Evolutionary conservation across 2,888 invertebrate genomes (phyloP), one percentile per base, ranked within the genome.

Genomic region (Rhogogaster chlorosoma): DNA sequence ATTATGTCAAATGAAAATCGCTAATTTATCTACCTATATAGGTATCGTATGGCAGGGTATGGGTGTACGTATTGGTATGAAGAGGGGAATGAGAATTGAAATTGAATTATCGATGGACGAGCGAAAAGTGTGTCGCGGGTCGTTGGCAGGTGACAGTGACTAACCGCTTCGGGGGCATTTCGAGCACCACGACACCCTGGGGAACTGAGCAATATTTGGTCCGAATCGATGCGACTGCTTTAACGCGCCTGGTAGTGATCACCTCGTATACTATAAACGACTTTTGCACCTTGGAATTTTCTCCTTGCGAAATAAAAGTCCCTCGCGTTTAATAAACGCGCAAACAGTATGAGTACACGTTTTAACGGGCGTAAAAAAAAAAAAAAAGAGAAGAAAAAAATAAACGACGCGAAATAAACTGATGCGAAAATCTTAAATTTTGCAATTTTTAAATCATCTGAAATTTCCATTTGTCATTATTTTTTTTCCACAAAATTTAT

Each of bases 91-190:
- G 45, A 38, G 26, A 82, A 82, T 78, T 53, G 78, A 82, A 82
- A 82, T 82, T 82, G 64, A 82, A 82, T 82, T 82, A 82, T 82
- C 82, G 82, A 82, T 82, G 61, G 64, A 78, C 53, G 64, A 82
- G 42, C 38, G 61, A 64, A 64, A 82, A 82, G 82, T 82, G 64
- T 82, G 82, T 82, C 82, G 82, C 82, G 82, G 42, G 64, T 82
- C 82, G 82, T 82, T 64, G 82, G 82, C 82, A 49, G 64, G 64
- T 82, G 82, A 82, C 82, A 82, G 82, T 82, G 82, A 82, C 82
- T 82, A 82, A 82, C 82, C 64, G 82, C 61, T 82, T 82, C 49
- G 82, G 82, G 61, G 42, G 64, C 26, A 82, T 64, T 82, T 82
- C 64, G n/a, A 82, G 26, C 64, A 29, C 26, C 82, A 61, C 64